Conservation (phyloP, 2,797 vertebrate genomes). For the Parauchenoglanis punctatus region DNA sequence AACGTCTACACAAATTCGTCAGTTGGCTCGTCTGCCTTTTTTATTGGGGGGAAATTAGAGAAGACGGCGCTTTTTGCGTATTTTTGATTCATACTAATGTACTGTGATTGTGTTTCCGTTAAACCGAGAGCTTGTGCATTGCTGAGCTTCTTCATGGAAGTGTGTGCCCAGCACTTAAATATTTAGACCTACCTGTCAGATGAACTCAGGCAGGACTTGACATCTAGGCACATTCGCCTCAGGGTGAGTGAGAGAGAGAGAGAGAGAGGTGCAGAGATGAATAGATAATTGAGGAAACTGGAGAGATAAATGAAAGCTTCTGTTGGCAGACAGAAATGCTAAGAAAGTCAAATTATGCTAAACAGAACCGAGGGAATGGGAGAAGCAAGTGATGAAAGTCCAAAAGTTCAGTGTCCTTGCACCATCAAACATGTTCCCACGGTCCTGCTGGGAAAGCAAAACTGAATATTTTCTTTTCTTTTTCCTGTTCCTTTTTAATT, state of each 20-base stretch:
- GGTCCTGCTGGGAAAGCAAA: constrained; percentile 44
- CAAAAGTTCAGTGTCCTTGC: constrained; percentile 25
- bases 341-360: constrained; percentile 32
- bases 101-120: constrained; percentile 17
- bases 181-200: constrained; percentile 76
- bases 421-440: constrained; percentile 35
- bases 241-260: constrained; percentile 42
- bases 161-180: constrained; percentile 70
- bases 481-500: constrained; percentile 51
- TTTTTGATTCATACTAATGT: neutral
- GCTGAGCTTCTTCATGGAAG: constrained; percentile 41
- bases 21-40: neutral
- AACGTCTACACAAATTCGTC: neutral
- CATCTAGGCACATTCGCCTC: constrained; percentile 65
- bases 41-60: neutral
- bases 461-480: constrained; percentile 62
- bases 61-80: neutral
- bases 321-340: constrained; percentile 9
- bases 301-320: constrained; percentile 12
- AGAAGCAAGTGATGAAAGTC: constrained; percentile 7
- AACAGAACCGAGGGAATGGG: constrained; percentile 1
- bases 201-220: constrained; percentile 64
- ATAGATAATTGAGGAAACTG: constrained; percentile 31
- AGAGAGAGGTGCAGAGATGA: constrained; percentile 43
- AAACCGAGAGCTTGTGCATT: constrained; percentile 16